Evolutionary conservation across 2,797 vertebrate species (phyloP).

Genomic region (Hypotaenidia philippensis): DNA sequence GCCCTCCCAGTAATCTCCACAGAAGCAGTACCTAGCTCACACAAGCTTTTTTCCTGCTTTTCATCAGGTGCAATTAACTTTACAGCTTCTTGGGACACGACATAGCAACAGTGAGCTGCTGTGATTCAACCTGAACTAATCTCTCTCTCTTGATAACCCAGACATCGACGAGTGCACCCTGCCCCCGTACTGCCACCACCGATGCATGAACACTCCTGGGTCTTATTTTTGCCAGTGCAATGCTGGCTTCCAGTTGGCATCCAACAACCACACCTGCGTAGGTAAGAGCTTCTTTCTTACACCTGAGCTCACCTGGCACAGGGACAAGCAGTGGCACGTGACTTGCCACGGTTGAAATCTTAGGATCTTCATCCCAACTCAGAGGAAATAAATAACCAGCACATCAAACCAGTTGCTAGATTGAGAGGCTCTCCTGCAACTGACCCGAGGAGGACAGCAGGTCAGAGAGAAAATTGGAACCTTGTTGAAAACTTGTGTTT

Average conservation of each 20-base stretch:
- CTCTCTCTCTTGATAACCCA: conserved; percentile 65
- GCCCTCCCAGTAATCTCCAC: rapidly evolving
- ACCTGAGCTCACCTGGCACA: neutral
- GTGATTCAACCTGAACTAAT: neutral
- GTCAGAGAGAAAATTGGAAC: neutral
- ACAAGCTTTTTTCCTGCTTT: neutral
- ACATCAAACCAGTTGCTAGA: neutral
- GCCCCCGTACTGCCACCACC: conserved; percentile 92
- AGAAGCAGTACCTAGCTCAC: neutral
- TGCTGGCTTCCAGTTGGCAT: conserved; percentile 90
- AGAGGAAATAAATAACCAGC: neutral
- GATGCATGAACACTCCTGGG: conserved; percentile 92
- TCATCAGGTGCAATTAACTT: neutral
- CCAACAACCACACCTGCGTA: conserved; percentile 95
- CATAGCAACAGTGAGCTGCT: neutral
- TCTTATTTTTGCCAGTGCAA: conserved; percentile 97
- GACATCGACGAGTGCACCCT: conserved; percentile 92
- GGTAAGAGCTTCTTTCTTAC: conserved; percentile 83
- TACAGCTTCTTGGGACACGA: neutral
- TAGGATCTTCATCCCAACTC: neutral
- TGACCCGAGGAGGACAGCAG: rapidly evolving
- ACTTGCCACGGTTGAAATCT: rapidly evolving
- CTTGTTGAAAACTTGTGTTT: neutral
- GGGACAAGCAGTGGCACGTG: neutral
- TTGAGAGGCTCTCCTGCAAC: neutral